Base-by-base conservation (phyloP, 2,113 vertebrate species). In the Sisor rabdophorus region DNA sequence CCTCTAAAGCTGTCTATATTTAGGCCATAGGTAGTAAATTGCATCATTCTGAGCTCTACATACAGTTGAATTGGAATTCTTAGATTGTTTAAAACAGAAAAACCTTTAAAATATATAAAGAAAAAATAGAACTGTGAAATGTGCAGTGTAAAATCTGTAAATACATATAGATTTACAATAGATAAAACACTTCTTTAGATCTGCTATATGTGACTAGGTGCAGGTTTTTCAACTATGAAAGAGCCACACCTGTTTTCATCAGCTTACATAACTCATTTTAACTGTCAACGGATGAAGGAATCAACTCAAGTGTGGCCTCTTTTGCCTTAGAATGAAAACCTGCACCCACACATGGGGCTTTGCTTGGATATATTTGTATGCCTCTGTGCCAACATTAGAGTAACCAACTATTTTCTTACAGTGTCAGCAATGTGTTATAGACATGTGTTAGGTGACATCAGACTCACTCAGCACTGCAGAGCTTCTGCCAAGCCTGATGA, bases 401-500 rank as follows among this genome's bases (percentile, higher is more conserved):
- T 12, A 15, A 24, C 13, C 9, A 56, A 71, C 15, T 3, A 71
- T 44, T 40, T 17, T 7, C 19, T 5, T 22, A 44, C 32, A 44
- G 36, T 36, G 60, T 36, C 60, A 63, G 19, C 11, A 65, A 11
- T 11, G 61, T 47, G 64, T 68, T 44, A 19, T 68, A 52, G 47
- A 10, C 47, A 28, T 52, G 65, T 50, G 24, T 52, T 69, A 20
- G 15, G 17, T 69, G 24, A 2, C 47, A 52, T 16, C 50, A 48
- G 16, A 85, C 97, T 96, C 81, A 98, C 97, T 97, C 90, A 26
- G 96, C 93, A 26, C 93, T 95, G 78, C 97, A 99, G 7, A 99
- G 95, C 56, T 96, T 98, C 87, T 99, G 97, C 97, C 97, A 99
- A 0, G 97, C 97, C 36, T 98, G 95, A 0, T 99, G 97, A 85